Evolutionary conservation across 2,113 vertebrate genomes (phyloP).

Genomic region (Thalassarche chlororhynchos): DNA sequence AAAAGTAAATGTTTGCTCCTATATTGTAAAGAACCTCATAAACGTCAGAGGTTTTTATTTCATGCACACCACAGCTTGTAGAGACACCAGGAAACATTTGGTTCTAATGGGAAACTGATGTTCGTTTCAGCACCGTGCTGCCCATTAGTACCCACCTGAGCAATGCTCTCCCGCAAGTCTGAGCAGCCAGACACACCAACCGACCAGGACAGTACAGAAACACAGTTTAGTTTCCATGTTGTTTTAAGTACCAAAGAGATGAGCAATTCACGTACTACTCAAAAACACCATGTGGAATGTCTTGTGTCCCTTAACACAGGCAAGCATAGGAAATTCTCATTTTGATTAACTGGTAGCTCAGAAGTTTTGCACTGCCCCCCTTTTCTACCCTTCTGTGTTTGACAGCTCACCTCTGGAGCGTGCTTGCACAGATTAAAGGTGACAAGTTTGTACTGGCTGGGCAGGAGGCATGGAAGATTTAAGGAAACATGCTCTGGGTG

Average conservation of each 20-base stretch:
- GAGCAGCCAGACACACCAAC: neutral
- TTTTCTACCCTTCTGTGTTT: neutral
- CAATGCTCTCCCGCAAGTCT: neutral
- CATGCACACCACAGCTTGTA: neutral
- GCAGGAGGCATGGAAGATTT: neutral
- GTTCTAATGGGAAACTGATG: constrained; percentile 22
- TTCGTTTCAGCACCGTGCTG: neutral
- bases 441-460: neutral
- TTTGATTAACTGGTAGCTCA: neutral
- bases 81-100: neutral
- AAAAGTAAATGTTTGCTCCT: constrained; percentile 47
- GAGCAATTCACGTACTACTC: neutral
- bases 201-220: neutral
- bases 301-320: neutral
- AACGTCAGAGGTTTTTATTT: constrained; percentile 44
- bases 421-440: neutral
- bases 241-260: neutral
- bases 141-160: neutral
- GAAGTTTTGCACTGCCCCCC: neutral
- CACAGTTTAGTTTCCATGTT: rapidly evolving
- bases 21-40: constrained; percentile 33
- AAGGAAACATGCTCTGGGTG: neutral
- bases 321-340: neutral
- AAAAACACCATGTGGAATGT: neutral
- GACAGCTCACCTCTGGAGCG: neutral